phyloP scores from a whole-genome alignment of 2,797 vertebrate genomes.

The Eupleurogrammus muticus region DNA sequence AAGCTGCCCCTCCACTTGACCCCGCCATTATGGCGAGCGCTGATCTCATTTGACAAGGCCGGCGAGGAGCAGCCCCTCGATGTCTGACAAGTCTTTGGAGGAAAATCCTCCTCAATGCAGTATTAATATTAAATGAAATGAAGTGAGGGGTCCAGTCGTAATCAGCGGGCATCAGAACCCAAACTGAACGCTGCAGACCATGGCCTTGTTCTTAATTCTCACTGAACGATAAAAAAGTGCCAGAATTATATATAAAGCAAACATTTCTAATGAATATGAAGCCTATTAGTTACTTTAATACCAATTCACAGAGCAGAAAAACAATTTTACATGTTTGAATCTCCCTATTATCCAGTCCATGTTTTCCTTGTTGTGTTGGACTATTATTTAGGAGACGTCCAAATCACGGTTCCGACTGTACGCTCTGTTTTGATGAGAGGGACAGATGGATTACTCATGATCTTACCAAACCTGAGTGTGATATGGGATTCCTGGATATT shows the following conservation, averaged over 20 bases:
- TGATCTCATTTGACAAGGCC: slow-evolving; percentile 89
- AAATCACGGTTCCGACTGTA: slow-evolving; percentile 75
- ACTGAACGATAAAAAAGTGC: slow-evolving; percentile 41
- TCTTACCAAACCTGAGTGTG: slow-evolving; percentile 75
- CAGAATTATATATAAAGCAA: slow-evolving; percentile 29
- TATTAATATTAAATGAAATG: slow-evolving; percentile 79
- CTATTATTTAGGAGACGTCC: slow-evolving; percentile 50
- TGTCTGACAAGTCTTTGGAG: slow-evolving; percentile 86
- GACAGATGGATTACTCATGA: slow-evolving; percentile 84
- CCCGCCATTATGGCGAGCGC: slow-evolving; percentile 86
- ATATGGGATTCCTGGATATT: slow-evolving; percentile 79
- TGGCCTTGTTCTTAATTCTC: slow-evolving; percentile 35
- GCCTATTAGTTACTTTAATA: slow-evolving; percentile 15
- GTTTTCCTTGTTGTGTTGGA: slow-evolving; percentile 54
- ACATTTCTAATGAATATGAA: slow-evolving; percentile 28
- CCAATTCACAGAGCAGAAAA: too few relatives aligned
- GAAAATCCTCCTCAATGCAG: slow-evolving; percentile 81
- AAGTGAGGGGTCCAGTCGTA: slow-evolving; percentile 73
- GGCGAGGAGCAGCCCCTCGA: slow-evolving; percentile 81
- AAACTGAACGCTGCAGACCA: slow-evolving; percentile 32
- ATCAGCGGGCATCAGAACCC: slow-evolving; percentile 75
- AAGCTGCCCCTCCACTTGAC: slow-evolving; percentile 88
- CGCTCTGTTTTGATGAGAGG: slow-evolving; percentile 84
- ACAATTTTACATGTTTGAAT: slow-evolving; percentile 19
- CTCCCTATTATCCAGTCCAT: slow-evolving; percentile 48